A percentile compares a stretch with the other conserved stretches of the same genome.
Evolutionary conservation across 2,113 vertebrate genomes (phyloP).

Genomic region (Vulpes vulpes): DNA sequence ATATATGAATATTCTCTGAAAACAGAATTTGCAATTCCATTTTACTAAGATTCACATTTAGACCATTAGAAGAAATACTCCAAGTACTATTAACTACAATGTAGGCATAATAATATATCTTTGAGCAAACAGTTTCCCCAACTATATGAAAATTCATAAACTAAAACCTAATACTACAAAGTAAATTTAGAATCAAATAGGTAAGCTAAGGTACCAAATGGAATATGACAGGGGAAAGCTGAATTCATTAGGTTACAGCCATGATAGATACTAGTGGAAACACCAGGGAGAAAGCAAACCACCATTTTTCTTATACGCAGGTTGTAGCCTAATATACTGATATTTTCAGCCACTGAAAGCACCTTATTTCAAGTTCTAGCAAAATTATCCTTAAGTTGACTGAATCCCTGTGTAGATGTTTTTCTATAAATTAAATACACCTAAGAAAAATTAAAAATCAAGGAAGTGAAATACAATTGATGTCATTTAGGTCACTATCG

Average conservation of each 20-base stretch:
- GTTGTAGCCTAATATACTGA: background rate
- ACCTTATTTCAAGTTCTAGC: background rate
- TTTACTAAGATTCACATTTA: conserved; percentile 51
- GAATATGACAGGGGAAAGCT: background rate
- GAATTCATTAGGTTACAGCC: background rate
- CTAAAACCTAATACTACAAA: conserved; percentile 16
- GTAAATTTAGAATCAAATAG: conserved; percentile 44
- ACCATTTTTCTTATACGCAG: background rate
- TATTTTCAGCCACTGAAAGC: background rate
- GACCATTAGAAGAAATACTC: background rate
- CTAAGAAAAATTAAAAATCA: conserved; percentile 47
- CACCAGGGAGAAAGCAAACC: background rate
- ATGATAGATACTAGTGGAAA: background rate
- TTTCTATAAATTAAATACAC: conserved; percentile 22
- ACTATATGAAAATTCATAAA: background rate
- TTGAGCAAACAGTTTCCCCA: conserved; percentile 1
- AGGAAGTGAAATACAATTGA: conserved; percentile 26
- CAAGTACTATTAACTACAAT: background rate
- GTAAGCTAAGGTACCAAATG: background rate
- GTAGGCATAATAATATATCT: background rate
- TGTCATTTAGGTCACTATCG: background rate
- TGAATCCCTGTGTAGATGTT: background rate
- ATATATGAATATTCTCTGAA: background rate
- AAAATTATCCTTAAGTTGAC: background rate
- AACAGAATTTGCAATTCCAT: background rate